Conservation (phyloP, 53 echinoderm and acorn worm genomes). For the Echinometra lucunter region DNA sequence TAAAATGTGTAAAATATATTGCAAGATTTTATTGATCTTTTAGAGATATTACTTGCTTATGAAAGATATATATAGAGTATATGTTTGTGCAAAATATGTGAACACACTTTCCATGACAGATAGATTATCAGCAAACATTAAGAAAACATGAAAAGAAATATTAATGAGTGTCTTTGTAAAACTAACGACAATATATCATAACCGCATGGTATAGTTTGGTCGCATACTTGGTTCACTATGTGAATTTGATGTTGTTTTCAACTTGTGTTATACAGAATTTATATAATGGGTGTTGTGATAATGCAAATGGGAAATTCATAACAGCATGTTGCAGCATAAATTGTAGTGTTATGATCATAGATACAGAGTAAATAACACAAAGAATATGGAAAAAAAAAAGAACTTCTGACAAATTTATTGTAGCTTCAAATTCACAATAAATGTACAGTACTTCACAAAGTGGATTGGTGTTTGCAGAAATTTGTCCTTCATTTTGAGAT, state of each 20-base stretch:
- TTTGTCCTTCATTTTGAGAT: not conserved
- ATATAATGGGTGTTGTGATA: conserved; percentile 39
- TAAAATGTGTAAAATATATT: conserved; percentile 55
- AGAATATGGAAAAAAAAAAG: conserved; percentile 32
- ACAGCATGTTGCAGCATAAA: conserved; percentile 47
- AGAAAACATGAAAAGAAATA: conserved; percentile 19
- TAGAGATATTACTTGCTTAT: conserved; percentile 63
- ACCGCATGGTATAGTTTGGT: conserved; percentile 59
- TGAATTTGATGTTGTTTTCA: conserved; percentile 59
- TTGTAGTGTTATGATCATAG: conserved; percentile 42
- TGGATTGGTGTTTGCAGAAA: not conserved
- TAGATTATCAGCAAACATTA: conserved; percentile 60
- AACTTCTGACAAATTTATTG: conserved; percentile 50
- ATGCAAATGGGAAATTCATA: conserved; percentile 48
- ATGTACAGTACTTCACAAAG: conserved; percentile 74
- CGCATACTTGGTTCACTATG: conserved; percentile 52
- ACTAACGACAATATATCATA: conserved; percentile 49
- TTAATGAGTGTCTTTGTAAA: conserved; percentile 66
- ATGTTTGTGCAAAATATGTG: conserved; percentile 62
- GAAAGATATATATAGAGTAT: conserved; percentile 63
- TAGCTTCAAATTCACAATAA: conserved; percentile 72
- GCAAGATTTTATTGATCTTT: conserved; percentile 65
- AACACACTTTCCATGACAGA: conserved; percentile 58
- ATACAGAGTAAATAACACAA: conserved; percentile 38
- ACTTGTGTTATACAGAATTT: conserved; percentile 68